Base-by-base conservation (phyloP, 2,888 invertebrate genomes). In the Hydroisotoma schaefferi region DNA sequence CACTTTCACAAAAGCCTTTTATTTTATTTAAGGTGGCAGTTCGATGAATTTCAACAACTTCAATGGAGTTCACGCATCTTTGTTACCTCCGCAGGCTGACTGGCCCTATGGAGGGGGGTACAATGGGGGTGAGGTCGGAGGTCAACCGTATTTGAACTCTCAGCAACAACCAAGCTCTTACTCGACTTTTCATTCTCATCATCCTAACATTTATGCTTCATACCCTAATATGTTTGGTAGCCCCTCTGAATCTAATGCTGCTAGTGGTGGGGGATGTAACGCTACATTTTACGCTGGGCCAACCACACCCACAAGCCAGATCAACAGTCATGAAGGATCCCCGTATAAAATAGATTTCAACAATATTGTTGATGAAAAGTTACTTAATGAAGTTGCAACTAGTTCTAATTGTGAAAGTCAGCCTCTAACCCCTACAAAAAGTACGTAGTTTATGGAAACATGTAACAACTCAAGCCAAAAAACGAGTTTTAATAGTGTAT, bases 21-120 rank as follows among this genome's bases (percentile, higher is more conserved):
- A 40, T 40, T 40, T 20, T 4, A 40, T 25, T 43, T 26, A 54
- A 71, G 71, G 69, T 38, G 71, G 71, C n/a, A 65, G 69, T 6
- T 59, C 67, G 2, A 65, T 71, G 60, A 59, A 62, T 23, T 71
- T 71, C 55, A 63, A 61, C 22, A 68, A 61, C 54, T 71, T 71
- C 46, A 54, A 58, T 12, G 33, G 67, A 12, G 54, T 68, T 1
- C 71, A 71, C 46, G 56, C 57, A 20, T 57, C 64, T 26, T 63
- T 71, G 2, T 58, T 71, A 18, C 71, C 71, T 8, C 51, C 69
- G 2, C 65, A 65, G 33, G 48, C 52, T 4, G 71, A 69, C 6
- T 71, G 71, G 71, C 57, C 63, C 1, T 71, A 71, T 47, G 59
- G 63, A 8, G 59, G 66, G 4, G 56, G 63, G 1, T 66, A 57